phyloP scores from a whole-genome alignment of 1,140 invertebrate species.

The Eriosoma lanigerum region DNA sequence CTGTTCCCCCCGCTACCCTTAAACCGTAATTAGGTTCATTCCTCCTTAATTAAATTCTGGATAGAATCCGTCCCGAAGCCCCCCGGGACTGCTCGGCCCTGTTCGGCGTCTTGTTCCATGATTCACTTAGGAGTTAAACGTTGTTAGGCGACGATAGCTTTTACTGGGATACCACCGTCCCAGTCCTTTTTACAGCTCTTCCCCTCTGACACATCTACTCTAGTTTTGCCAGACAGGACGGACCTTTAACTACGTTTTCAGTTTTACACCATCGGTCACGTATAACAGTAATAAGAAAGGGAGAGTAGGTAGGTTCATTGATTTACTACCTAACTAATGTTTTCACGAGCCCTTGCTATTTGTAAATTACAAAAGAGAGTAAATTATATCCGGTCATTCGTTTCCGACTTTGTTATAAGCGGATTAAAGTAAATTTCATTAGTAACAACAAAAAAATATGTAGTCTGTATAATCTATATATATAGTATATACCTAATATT shows the following conservation, averaged over 20 bases:
- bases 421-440: conserved; percentile 1
- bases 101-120: conserved; percentile 47
- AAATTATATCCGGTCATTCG: conserved; percentile 40
- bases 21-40: conserved; percentile 47
- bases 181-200: not conserved
- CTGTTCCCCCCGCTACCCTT: not conserved
- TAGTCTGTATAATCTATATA: no score
- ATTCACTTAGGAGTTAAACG: conserved; percentile 52
- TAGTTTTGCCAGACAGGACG: not conserved
- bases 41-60: conserved; percentile 38
- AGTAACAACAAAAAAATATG: not conserved
- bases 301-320: conserved; percentile 24
- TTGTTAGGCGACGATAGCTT: conserved; percentile 51
- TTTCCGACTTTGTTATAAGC: not conserved
- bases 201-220: conserved; percentile 12
- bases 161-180: conserved; percentile 30
- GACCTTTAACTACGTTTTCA: conserved; percentile 35
- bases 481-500: no score
- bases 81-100: conserved; percentile 35
- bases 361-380: conserved; percentile 34
- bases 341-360: conserved; percentile 30
- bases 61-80: conserved; percentile 41
- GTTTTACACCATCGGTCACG: conserved; percentile 47
- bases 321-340: conserved; percentile 45
- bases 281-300: not conserved